Percentiles rank a stretch among this genome's conserved stretches.
phyloP scores from a whole-genome alignment of 1,140 invertebrate genomes.

The Thereuonema tuberculata region DNA sequence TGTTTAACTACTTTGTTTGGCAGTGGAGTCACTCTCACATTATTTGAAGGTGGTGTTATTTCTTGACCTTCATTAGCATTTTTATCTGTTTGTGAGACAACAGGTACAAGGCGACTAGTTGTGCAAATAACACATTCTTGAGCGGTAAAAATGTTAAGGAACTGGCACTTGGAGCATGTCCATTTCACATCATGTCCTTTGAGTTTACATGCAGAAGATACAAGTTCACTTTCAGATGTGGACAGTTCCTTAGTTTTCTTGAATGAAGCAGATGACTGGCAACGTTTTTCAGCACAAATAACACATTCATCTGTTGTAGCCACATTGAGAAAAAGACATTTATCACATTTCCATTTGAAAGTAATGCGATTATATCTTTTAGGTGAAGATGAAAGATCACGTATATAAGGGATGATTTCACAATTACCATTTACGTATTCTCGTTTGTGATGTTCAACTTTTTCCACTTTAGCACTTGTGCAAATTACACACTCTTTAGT shows the following conservation, averaged over 20 bases:
- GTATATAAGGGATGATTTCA: background rate
- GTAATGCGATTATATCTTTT: background rate
- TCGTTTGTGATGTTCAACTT: background rate
- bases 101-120: background rate
- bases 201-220: background rate
- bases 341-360: slow-evolving; percentile 16
- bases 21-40: background rate
- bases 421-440: slow-evolving; percentile 1
- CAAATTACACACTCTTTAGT: slow-evolving; percentile 23
- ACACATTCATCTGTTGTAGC: slow-evolving; percentile 21
- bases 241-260: slow-evolving; percentile 13
- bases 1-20: background rate
- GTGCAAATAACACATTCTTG: slow-evolving; percentile 16
- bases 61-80: background rate
- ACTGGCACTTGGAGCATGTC: slow-evolving; percentile 24
- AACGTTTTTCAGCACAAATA: slow-evolving; percentile 14
- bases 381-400: background rate
- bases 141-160: slow-evolving; percentile 21
- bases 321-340: slow-evolving; percentile 17
- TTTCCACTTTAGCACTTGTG: background rate
- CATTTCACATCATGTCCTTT: slow-evolving; percentile 18
- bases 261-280: no score
- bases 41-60: background rate
- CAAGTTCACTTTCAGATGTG: background rate
- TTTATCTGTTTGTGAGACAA: background rate